A percentile compares a stretch with the other conserved stretches of the same genome.
These are phyloP conservation scores for Sula dactylatra DNA, from an alignment of 2,113 vertebrate genomes.

Conservation along the genomic window DNA sequence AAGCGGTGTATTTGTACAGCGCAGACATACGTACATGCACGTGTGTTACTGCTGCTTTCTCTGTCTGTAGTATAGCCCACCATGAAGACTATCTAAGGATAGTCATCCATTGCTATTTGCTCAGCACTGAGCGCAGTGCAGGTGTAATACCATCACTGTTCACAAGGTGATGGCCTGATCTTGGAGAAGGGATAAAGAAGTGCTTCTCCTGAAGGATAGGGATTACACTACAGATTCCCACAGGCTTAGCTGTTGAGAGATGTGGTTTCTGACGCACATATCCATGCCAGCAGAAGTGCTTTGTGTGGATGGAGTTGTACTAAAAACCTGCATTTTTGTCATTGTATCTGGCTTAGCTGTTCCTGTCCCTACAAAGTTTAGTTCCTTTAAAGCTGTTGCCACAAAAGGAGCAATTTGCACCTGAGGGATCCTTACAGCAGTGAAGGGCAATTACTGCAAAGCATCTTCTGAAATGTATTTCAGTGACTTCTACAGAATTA, in stretches of 20 bases:
- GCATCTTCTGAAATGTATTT: not conserved
- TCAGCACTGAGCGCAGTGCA: not conserved
- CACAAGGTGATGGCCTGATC: not conserved
- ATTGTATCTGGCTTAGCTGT: not conserved
- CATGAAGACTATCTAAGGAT: not conserved
- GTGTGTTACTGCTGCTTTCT: not conserved
- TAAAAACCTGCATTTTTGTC: not conserved
- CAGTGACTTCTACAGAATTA: not conserved
- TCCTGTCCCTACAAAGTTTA: not conserved
- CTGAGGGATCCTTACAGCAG: not conserved
- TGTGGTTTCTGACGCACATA: fast-evolving
- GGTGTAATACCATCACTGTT: not conserved
- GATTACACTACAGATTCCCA: not conserved
- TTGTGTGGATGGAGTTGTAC: not conserved
- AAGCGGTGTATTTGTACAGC: not conserved
- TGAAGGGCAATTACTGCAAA: not conserved
- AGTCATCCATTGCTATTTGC: not conserved
- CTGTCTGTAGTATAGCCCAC: not conserved
- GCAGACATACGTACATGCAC: not conserved
- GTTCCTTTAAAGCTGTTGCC: not conserved
- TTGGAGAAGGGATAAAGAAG: not conserved
- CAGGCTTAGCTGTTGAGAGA: not conserved
- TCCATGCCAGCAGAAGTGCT: not conserved
- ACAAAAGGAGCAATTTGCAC: not conserved
- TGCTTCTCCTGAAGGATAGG: not conserved